Base-by-base conservation (phyloP, 2,888 invertebrate genomes). In the Spilosoma lubricipeda region DNA sequence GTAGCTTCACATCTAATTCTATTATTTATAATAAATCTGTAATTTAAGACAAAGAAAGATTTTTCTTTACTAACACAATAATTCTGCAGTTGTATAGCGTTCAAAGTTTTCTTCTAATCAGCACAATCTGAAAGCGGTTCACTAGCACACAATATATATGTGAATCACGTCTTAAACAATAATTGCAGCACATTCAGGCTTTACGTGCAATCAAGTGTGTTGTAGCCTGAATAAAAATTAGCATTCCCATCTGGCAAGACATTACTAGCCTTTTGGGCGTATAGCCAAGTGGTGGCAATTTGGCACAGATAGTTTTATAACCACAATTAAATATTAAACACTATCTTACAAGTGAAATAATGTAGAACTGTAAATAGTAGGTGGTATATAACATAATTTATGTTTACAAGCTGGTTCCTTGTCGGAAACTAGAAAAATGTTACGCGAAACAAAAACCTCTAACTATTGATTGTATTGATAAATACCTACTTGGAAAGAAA, bases 201-300 rank as follows among this genome's bases (percentile, higher is more conserved):
- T 71, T 48, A 70, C 76, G 74, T 77, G 76, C 77, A 71, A 78
- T 73, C 73, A 74, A 64, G 59, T 52, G 42, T 71, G 74, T 56
- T 71, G 71, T 64, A 76, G 74, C 65, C 76, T 65, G 74, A 78
- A 81, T 75, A 80, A 84, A 82, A 82, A 82, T 84, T 77, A 68
- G 77, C 73, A 77, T 83, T 75, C 72, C 11, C 79, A 76, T 74
- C 79, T 79, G 72, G 82, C 71, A 73, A 33, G 70, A 70, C 72
- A 70, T 71, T 1, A 52, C 64, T 71, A 78, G 68, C 36, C 75
- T 78, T 72, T 72, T 80, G 75, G 74, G 82, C 70, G 30, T 3
- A 20, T 30, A 33, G 67, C 84, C 82, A 82, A 84, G 84, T 77
- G 64, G 63, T 75, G 77, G 80, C 77, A 80, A 82, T 82, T 82